phyloP scores from a whole-genome alignment of 2,888 invertebrate species.

The Celastrina argiolus region DNA sequence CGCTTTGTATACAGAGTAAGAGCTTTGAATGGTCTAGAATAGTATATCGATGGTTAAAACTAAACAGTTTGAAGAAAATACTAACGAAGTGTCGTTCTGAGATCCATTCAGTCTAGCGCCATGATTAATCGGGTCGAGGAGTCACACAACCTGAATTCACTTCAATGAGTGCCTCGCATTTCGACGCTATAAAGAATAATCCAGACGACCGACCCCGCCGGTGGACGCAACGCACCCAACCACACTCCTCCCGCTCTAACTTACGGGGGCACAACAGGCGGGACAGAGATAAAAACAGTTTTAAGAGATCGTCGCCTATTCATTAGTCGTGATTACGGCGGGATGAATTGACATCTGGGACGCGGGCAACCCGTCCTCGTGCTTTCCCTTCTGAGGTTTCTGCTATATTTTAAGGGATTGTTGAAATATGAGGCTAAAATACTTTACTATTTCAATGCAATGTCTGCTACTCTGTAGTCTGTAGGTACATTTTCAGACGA shows the following conservation, averaged over 20 bases:
- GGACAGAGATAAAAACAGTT: slow-evolving; percentile 55
- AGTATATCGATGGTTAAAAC: slow-evolving; percentile 7
- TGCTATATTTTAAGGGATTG: slow-evolving; percentile 61
- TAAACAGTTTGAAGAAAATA: slow-evolving; percentile 30
- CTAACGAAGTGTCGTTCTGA: slow-evolving; percentile 39
- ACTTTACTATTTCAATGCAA: not conserved
- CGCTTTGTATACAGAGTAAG: no score
- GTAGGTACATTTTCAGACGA: not conserved
- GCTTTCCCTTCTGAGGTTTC: slow-evolving; percentile 66
- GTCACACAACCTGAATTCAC: slow-evolving; percentile 67
- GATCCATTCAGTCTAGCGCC: slow-evolving; percentile 50
- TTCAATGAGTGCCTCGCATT: slow-evolving; percentile 71
- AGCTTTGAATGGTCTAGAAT: not conserved
- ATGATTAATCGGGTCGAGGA: slow-evolving; percentile 67
- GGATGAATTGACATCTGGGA: slow-evolving; percentile 75
- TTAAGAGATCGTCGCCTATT: slow-evolving; percentile 62
- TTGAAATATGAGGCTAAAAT: slow-evolving; percentile 44
- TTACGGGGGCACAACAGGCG: slow-evolving; percentile 40
- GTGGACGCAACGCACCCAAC: slow-evolving; percentile 49
- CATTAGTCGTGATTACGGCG: slow-evolving; percentile 71
- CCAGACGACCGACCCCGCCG: slow-evolving; percentile 59
- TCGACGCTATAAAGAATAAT: slow-evolving; percentile 73
- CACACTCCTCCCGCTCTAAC: slow-evolving; percentile 52
- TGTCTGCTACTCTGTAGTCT: not conserved
- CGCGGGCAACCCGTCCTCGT: slow-evolving; percentile 59